Percentiles rank a stretch among this genome's conserved stretches.
Conservation (phyloP, 2,113 vertebrate genomes). For the Gadus macrocephalus region DNA sequence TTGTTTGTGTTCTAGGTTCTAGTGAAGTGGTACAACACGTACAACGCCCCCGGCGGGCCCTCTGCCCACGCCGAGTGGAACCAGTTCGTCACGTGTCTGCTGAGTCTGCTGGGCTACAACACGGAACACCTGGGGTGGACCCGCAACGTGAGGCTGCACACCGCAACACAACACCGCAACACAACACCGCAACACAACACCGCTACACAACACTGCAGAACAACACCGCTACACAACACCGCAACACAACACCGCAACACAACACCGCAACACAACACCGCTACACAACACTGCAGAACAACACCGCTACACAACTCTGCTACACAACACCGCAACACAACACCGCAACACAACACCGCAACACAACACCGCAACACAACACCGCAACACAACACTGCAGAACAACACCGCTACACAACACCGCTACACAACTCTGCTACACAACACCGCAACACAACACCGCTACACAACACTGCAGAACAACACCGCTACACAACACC, state of each 20-base stretch:
- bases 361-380: neutral
- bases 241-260: too few relatives aligned
- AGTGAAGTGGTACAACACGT: slow-evolving; percentile 96
- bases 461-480: neutral
- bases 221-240: neutral
- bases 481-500: neutral
- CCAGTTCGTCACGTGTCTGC: slow-evolving; percentile 90
- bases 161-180: neutral
- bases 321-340: neutral
- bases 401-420: too few relatives aligned
- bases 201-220: neutral
- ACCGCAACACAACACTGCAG: neutral
- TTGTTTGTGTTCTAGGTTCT: slow-evolving; percentile 55
- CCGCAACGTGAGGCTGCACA: slow-evolving; percentile 76
- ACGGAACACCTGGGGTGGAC: slow-evolving; percentile 91
- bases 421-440: neutral
- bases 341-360: neutral
- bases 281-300: too few relatives aligned
- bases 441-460: neutral
- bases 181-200: neutral
- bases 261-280: too few relatives aligned
- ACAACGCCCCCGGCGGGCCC: slow-evolving; percentile 91
- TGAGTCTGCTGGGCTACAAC: slow-evolving; percentile 98
- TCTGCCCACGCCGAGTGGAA: slow-evolving; percentile 92
- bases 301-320: too few relatives aligned